phyloP scores from a whole-genome alignment of 2,113 vertebrate species.

The Lathamus discolor region DNA sequence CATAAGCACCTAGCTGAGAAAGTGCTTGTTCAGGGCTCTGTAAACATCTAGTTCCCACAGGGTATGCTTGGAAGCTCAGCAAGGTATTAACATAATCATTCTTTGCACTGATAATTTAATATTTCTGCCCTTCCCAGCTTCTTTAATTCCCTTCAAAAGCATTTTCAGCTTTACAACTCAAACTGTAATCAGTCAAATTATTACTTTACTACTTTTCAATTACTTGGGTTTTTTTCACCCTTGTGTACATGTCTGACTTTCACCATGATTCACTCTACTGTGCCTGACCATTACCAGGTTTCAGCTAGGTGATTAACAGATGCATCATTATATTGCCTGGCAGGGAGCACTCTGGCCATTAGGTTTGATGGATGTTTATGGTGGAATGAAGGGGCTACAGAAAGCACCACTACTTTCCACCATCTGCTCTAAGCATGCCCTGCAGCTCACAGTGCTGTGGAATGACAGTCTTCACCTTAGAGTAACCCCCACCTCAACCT shows the following conservation, averaged over 20 bases:
- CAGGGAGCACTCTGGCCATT: background rate
- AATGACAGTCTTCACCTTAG: fast-evolving
- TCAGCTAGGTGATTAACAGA: background rate
- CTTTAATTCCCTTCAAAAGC: background rate
- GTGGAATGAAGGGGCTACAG: background rate
- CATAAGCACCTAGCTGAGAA: background rate
- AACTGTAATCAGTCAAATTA: background rate
- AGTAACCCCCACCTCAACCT: background rate
- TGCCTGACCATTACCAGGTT: background rate
- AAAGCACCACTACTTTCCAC: background rate
- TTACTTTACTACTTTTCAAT: background rate
- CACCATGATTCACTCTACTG: background rate
- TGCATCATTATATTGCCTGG: background rate
- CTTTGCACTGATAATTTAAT: background rate
- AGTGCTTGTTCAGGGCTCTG: background rate
- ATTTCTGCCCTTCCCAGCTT: background rate
- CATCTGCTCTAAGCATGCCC: background rate
- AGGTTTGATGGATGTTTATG: background rate
- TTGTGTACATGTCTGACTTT: background rate
- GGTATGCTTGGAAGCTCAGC: background rate
- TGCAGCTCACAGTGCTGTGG: background rate
- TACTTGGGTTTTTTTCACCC: fast-evolving
- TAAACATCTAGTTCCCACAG: background rate
- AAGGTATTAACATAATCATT: background rate
- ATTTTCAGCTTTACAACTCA: background rate